A percentile compares a stretch with the other conserved stretches of the same genome.
Conservation (phyloP, 2,888 invertebrate species). For the Drosophila helvetica region DNA sequence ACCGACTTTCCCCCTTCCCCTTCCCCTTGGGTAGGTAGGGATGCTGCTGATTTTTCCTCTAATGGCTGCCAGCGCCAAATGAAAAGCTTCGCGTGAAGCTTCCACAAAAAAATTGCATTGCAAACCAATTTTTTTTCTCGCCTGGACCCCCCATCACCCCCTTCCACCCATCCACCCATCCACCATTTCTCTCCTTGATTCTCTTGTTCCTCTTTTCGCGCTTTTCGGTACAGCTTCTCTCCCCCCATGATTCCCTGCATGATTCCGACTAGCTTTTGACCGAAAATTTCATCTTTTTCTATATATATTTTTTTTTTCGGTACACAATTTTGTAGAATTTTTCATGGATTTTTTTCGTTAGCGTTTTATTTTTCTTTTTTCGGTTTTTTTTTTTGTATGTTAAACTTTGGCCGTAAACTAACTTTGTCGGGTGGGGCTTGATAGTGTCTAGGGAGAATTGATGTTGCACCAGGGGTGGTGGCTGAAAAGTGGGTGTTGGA, state of each 20-base stretch:
- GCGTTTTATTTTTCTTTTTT: conserved; percentile 14
- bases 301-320: conserved; percentile 4
- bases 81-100: conserved; percentile 63
- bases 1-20: background rate
- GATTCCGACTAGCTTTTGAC: conserved; percentile 71
- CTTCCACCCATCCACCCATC: background rate
- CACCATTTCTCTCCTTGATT: background rate
- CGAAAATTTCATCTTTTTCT: conserved; percentile 47
- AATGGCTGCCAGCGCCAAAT: conserved; percentile 76
- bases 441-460: conserved; percentile 53
- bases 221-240: conserved; percentile 29
- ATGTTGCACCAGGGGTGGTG: conserved; percentile 20
- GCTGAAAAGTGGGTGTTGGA: background rate
- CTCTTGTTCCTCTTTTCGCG: conserved; percentile 34
- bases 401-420: conserved; percentile 75
- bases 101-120: conserved; percentile 56
- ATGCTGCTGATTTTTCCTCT: conserved; percentile 77
- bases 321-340: conserved; percentile 25
- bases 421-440: conserved; percentile 65
- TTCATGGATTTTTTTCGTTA: conserved; percentile 11
- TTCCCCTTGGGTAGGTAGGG: conserved; percentile 3
- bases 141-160: background rate
- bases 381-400: conserved; percentile 37
- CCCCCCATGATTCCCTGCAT: conserved; percentile 52
- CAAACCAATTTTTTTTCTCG: conserved; percentile 67